These are phyloP conservation scores for Aleiodes leptofemur DNA, from an alignment of 2,888 invertebrate species.

Conservation along the genomic window DNA sequence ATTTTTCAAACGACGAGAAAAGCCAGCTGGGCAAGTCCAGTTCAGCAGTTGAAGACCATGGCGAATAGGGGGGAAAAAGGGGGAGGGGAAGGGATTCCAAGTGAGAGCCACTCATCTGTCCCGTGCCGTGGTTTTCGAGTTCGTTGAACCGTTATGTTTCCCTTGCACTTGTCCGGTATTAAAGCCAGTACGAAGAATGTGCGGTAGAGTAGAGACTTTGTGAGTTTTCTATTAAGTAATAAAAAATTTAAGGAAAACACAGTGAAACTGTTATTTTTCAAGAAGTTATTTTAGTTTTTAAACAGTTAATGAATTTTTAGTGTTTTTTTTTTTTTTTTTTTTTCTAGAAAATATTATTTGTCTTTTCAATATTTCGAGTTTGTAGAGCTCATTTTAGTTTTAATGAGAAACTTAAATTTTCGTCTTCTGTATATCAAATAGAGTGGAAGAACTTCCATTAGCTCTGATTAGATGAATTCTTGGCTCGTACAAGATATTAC, in stretches of 20 bases:
- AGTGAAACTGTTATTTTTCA: too few species aligned
- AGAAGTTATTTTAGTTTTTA: too few species aligned
- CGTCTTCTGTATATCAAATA: too few species aligned
- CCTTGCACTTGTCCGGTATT: conserved; percentile 34
- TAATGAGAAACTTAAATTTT: too few species aligned
- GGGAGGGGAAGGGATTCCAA: not conserved
- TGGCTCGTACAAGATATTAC: too few species aligned
- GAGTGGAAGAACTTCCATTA: too few species aligned
- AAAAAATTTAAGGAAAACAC: not conserved
- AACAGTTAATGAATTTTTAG: too few species aligned
- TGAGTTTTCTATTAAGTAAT: conserved; percentile 15
- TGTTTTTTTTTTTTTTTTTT: too few species aligned
- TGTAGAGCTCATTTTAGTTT: too few species aligned
- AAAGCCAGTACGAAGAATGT: conserved; percentile 29
- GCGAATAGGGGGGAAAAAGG: not conserved
- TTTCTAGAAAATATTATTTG: too few species aligned
- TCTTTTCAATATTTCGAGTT: too few species aligned
- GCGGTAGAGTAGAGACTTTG: conserved; percentile 23
- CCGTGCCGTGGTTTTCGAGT: conserved; percentile 26
- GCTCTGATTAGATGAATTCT: too few species aligned
- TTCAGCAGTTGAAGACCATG: conserved; percentile 28
- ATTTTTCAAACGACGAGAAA: conserved; percentile 24
- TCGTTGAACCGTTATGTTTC: conserved; percentile 36
- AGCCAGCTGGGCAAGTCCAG: conserved; percentile 43
- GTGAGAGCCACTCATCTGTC: conserved; percentile 44